Evolutionary conservation across 1,140 invertebrate species (phyloP), one percentile per base, ranked within the genome.

Genomic region (Telenomus remus): DNA sequence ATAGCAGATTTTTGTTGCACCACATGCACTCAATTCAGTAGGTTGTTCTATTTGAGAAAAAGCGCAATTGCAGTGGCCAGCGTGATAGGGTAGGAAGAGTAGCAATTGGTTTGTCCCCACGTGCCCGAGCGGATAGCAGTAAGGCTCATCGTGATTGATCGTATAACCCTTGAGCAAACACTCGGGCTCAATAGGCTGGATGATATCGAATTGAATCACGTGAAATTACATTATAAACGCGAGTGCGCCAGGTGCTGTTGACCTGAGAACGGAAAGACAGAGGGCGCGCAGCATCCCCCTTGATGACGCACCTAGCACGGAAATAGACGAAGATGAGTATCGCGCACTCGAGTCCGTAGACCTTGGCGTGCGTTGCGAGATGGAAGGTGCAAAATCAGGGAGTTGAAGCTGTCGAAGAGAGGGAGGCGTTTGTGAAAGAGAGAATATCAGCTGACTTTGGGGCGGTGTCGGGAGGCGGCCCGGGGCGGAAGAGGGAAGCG

Each of bases 391-490:
- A 4, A 11, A 33, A 61, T 12, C 13, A 13, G 37, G 42, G 46
- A 14, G 56, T 59, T 33, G n/a, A 48, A 50, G 49, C 48, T 33
- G 59, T 35, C 49, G 12, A 9, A n/a, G 19, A 12, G 47, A 44
- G 59, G 57, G 47, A 48, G 33, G 43, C 43, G 51, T 63, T 69
- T 64, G 72, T 59, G 72, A 76, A 76, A 76, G 65, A 69, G 72
- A 60, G 65, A 73, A 82, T 27, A 27, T 81, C 80, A 81, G 80
- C 81, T 82, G 81, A 81, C 48, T 69, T 48, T 76, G 48, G 54
- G 35, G 79, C 64, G 64, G 53, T 60, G 59, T 46, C 42, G 53
- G 35, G 60, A 48, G 37, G 15, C 14, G 4, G 27, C 12, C 1
- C 10, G 47, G 34, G 46, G 42, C 13, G 55, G 19, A n/a, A 14